Evolutionary conservation across 2,113 vertebrate species (phyloP).

Genomic region (Phycodurus eques): DNA sequence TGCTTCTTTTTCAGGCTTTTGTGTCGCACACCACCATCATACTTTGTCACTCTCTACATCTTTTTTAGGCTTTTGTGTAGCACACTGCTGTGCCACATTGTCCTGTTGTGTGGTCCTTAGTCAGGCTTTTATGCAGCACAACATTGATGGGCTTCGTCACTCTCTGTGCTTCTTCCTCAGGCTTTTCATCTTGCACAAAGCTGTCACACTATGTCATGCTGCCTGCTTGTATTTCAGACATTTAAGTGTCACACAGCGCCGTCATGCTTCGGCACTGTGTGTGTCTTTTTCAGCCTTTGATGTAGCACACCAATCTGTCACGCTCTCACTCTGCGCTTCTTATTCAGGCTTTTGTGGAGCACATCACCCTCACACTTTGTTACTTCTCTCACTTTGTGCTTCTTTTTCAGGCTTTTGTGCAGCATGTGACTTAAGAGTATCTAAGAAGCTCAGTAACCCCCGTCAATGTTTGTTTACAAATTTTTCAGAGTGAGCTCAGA

Average conservation of each 20-base stretch:
- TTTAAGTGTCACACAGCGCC: too few species aligned
- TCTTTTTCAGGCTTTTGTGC: background rate
- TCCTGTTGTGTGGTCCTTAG: too few species aligned
- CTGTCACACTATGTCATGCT: too few species aligned
- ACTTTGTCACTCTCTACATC: background rate
- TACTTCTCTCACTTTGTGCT: background rate
- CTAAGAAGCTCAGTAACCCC: background rate
- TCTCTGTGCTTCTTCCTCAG: background rate
- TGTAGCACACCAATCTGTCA: too few species aligned
- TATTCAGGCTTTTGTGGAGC: background rate
- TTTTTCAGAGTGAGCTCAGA: background rate
- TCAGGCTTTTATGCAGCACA: too few species aligned
- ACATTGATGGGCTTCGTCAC: too few species aligned
- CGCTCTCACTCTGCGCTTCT: too few species aligned
- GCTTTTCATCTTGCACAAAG: background rate
- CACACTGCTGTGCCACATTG: background rate
- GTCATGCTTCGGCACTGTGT: too few species aligned
- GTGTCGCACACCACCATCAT: background rate
- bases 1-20: background rate
- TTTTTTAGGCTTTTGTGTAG: background rate
- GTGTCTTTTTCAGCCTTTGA: background rate
- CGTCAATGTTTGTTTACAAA: background rate
- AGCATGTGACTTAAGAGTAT: background rate
- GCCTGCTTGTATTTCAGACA: too few species aligned
- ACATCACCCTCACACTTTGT: background rate